Evolutionary conservation across 2,113 vertebrate genomes (phyloP).

Genomic region (Numenius arquata): DNA sequence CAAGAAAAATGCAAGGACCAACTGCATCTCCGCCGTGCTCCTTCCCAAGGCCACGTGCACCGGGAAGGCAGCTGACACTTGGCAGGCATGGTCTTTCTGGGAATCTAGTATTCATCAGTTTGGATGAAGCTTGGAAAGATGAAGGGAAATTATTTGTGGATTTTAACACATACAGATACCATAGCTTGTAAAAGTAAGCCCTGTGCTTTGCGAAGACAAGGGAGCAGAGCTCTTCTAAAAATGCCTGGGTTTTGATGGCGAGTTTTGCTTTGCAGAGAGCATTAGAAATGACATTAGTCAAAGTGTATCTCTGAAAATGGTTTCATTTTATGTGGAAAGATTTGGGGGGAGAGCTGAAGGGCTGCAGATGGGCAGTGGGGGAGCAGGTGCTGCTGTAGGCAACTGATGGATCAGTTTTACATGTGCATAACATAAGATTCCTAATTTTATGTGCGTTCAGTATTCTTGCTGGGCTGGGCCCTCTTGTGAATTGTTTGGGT

Average conservation of each 20-base stretch:
- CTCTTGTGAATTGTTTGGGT: not conserved
- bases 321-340: not conserved
- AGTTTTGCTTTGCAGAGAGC: not conserved
- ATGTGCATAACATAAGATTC: not conserved
- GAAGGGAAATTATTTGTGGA: not conserved
- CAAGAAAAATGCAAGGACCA: not conserved
- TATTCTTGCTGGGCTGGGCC: not conserved
- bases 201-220: not conserved
- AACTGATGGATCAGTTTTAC: not conserved
- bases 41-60: not conserved
- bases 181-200: not conserved
- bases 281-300: not conserved
- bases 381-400: not conserved
- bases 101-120: not conserved
- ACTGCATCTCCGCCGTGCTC: accelerated
- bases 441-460: not conserved
- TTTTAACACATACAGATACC: not conserved
- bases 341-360: not conserved
- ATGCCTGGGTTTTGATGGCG: not conserved
- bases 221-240: not conserved
- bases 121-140: not conserved
- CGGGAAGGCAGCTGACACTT: not conserved
- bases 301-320: not conserved
- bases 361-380: not conserved
- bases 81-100: not conserved